phyloP scores from a whole-genome alignment of 2,797 vertebrate species.

The Linurgus olivaceus region DNA sequence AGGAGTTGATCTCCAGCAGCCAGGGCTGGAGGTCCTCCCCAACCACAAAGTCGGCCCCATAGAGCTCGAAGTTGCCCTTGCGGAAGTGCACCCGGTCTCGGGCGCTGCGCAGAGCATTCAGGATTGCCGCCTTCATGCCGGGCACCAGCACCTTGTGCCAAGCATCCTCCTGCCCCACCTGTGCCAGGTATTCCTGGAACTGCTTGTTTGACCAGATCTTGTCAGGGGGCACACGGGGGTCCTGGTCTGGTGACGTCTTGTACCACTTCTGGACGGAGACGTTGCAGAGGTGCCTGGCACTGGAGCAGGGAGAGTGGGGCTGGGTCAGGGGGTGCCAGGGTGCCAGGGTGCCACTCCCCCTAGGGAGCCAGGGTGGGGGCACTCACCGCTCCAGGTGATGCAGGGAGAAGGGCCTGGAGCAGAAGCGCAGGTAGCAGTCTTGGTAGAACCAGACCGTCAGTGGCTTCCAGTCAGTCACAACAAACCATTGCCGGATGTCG shows the following conservation, averaged over 20 bases:
- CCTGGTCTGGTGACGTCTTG: background rate
- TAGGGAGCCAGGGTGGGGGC: fast-evolving
- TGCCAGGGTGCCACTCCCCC: too few relatives aligned
- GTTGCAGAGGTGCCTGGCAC: constrained; percentile 91
- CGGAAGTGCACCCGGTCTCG: constrained; percentile 83
- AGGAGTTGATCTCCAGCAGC: constrained; percentile 92
- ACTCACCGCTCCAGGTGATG: constrained; percentile 84
- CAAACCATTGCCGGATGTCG: constrained; percentile 93
- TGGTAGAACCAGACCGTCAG: constrained; percentile 92
- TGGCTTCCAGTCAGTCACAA: constrained; percentile 94
- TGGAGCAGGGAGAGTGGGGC: constrained; percentile 1
- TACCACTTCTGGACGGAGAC: constrained; percentile 88
- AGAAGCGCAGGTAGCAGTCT: constrained; percentile 92
- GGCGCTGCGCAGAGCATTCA: constrained; percentile 81
- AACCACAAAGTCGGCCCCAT: constrained; percentile 88
- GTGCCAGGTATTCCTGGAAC: constrained; percentile 81
- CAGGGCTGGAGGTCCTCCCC: constrained; percentile 88
- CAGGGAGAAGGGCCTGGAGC: constrained; percentile 70
- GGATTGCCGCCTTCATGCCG: constrained; percentile 86
- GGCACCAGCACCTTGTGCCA: constrained; percentile 86
- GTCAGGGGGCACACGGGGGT: constrained; percentile 76
- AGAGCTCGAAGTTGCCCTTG: constrained; percentile 90
- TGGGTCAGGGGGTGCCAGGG: constrained; percentile 44
- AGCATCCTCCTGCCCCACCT: constrained; percentile 64
- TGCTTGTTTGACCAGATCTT: constrained; percentile 89